Percentiles rank a stretch among this genome's conserved stretches.
These are phyloP conservation scores for Moxostoma hubbsi DNA, from an alignment of 2,797 vertebrate species.

Conservation along the genomic window DNA sequence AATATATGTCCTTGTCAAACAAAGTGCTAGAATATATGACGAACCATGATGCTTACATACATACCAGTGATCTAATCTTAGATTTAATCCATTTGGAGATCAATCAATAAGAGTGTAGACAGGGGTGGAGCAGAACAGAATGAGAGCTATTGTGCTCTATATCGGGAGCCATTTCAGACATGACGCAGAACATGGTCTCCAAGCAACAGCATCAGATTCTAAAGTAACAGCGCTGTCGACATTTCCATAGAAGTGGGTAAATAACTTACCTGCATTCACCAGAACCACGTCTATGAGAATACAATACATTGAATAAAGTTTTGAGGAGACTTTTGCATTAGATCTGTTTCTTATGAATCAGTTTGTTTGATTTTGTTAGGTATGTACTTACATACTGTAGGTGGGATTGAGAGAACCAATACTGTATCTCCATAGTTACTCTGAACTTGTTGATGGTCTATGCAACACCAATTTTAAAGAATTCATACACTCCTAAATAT, in stretches of 20 bases:
- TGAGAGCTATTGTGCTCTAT: constrained; percentile 51
- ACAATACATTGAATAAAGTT: not conserved
- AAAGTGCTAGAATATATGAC: not conserved
- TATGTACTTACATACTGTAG: not conserved
- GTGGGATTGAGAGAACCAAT: not conserved
- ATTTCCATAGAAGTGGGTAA: constrained; percentile 37
- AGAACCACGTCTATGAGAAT: not conserved
- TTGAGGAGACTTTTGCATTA: not conserved
- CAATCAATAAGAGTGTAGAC: constrained; percentile 44
- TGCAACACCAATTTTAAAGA: not conserved
- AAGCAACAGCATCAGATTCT: constrained; percentile 56
- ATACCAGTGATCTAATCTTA: constrained; percentile 51
- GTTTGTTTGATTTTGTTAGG: not conserved
- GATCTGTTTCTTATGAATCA: not conserved
- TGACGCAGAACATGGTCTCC: constrained; percentile 57
- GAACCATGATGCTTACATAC: constrained; percentile 19
- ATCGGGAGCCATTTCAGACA: constrained; percentile 46
- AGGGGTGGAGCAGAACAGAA: constrained; percentile 34
- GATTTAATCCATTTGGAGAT: constrained; percentile 51
- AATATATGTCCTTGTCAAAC: not conserved
- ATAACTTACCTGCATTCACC: constrained; percentile 36
- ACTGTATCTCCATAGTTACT: not conserved
- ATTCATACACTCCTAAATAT: too few relatives aligned
- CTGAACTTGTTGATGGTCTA: constrained; percentile 4
- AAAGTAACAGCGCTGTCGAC: constrained; percentile 39